These are phyloP conservation scores for Spilogale gracilis DNA, from an alignment of 2,113 vertebrate genomes.

Conservation along the genomic window DNA sequence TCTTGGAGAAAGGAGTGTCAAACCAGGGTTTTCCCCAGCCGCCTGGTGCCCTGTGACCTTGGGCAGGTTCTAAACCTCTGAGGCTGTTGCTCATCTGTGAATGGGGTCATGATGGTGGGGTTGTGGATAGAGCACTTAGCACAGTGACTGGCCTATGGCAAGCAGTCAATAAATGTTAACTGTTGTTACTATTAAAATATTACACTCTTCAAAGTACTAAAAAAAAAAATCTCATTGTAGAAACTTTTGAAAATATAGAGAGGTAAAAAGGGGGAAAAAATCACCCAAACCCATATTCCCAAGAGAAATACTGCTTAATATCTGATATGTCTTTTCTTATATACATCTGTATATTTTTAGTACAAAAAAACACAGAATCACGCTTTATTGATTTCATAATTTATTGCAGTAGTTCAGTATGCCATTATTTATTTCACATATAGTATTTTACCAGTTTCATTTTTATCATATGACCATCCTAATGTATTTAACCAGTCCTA, in stretches of 20 bases:
- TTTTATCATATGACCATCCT: background rate
- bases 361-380: background rate
- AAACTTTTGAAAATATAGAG: constrained; percentile 37
- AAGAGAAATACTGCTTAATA: background rate
- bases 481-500: background rate
- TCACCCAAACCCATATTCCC: background rate
- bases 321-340: background rate
- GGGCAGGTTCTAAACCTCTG: background rate
- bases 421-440: background rate
- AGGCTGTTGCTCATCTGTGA: background rate
- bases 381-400: background rate
- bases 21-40: background rate
- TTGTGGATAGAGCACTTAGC: background rate
- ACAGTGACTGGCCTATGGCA: background rate
- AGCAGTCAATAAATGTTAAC: background rate
- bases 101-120: background rate
- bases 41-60: background rate
- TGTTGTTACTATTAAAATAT: background rate
- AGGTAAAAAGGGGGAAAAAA: background rate
- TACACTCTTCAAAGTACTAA: background rate
- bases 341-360: background rate
- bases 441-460: background rate
- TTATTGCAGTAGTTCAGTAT: background rate
- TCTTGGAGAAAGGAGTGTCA: background rate
- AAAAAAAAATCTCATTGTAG: background rate